Evolutionary conservation across 1,140 invertebrate species (phyloP), one percentile per base, ranked within the genome.

Genomic region (Drosophila truncata): DNA sequence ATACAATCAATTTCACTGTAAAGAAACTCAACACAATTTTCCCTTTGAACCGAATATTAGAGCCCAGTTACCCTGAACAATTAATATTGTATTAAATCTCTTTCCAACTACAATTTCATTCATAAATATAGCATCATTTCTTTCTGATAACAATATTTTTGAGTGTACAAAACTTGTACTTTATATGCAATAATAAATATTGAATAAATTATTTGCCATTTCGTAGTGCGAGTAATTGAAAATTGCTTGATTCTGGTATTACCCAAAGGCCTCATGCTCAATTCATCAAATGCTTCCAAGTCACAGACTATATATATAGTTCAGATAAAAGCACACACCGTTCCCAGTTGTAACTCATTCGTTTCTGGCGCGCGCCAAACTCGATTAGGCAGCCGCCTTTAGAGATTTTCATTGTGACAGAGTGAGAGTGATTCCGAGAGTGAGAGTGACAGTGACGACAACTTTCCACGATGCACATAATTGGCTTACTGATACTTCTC

Each of bases 401-500:
- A 23, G 54, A 75, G 54, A 80, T 74, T 41, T 25, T n/a, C 35
- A 59, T 44, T 47, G 52, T 65, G 63, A 78, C 55, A 54, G 23
- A 31, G 59, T 44, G 46, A 69, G 47, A 72, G 42, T 60, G 63
- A 64, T 33, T 20, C 27, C n/a, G 49, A 33, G 44, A 37, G 55
- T 61, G 59, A 47, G 18, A 59, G 55, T 62, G 57, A 54, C 63
- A 52, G 61, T 65, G 59, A 42, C 59, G 31, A 20, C 54, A 44
- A 25, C 46, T 47, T 54, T 54, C 37, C 20, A 47, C 54, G 46
- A 72, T 74, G 59, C 41, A 47, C 66, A 52, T 83, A 70, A 85
- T 80, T 82, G 72, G 71, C 29, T 78, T 88, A 75, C 49, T 67
- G 9, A 20, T 72, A 94, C 94, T 67, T 29, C 37, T 77, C 27